These are phyloP conservation scores for Pecten maximus DNA, from an alignment of 2,888 invertebrate species.

Conservation along the genomic window DNA sequence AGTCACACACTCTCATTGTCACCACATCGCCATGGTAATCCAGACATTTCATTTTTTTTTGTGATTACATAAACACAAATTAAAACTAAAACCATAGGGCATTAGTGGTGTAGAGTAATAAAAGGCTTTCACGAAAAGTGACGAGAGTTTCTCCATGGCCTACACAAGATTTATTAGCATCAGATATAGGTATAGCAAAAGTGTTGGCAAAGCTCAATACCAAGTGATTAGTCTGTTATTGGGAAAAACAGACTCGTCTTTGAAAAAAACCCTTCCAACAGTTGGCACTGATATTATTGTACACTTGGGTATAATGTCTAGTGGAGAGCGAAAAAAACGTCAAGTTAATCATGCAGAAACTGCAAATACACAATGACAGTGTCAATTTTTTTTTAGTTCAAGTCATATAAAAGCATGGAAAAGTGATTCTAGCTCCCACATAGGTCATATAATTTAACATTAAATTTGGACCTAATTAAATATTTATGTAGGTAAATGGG, in stretches of 20 bases:
- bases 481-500: conserved; percentile 30
- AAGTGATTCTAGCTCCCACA: neutral
- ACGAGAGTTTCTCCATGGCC: neutral
- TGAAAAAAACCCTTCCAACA: neutral
- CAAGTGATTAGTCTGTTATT: conserved; percentile 8
- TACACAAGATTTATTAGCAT: neutral
- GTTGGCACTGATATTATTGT: neutral
- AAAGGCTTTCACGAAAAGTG: conserved; percentile 13
- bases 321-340: neutral
- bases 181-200: neutral
- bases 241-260: conserved; percentile 16
- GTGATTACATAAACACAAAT: conserved; percentile 24
- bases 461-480: conserved; percentile 27
- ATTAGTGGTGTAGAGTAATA: neutral
- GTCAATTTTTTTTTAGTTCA: neutral
- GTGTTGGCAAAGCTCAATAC: neutral
- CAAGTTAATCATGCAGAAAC: conserved; percentile 1
- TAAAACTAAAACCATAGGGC: neutral
- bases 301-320: neutral
- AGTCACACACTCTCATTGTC: neutral
- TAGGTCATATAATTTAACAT: conserved; percentile 30
- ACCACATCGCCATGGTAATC: neutral
- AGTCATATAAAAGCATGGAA: neutral
- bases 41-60: neutral
- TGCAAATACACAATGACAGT: conserved; percentile 26